Conservation (phyloP, 2,888 invertebrate genomes). For the Eilema griseolum region DNA sequence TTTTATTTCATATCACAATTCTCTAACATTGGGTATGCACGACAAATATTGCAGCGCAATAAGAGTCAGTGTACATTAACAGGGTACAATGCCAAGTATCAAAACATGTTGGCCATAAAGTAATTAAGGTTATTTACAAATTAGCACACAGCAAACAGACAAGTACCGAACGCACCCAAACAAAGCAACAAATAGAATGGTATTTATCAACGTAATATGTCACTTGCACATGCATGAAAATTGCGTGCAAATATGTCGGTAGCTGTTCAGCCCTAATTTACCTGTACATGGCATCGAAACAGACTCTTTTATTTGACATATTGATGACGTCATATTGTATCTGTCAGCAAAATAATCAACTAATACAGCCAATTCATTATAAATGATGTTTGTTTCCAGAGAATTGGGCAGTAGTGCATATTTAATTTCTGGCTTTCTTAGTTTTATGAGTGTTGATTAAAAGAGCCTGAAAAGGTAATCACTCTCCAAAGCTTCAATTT, state of each 20-base stretch:
- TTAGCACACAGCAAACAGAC: background rate
- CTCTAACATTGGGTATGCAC: background rate
- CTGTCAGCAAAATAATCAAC: conserved; percentile 5
- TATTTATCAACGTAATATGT: conserved; percentile 26
- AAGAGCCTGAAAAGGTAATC: background rate
- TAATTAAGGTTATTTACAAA: background rate
- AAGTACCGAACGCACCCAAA: background rate
- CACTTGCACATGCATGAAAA: conserved; percentile 33
- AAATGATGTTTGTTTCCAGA: background rate
- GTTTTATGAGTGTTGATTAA: too few species aligned
- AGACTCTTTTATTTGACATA: conserved; percentile 16
- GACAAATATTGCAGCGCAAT: background rate
- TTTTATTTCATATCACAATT: background rate
- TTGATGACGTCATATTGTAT: background rate
- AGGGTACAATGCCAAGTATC: background rate
- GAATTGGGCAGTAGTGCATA: too few species aligned
- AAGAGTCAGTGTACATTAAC: background rate
- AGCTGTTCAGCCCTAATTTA: conserved; percentile 38
- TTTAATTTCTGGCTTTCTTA: too few species aligned
- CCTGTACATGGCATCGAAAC: conserved; percentile 24
- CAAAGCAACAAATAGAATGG: background rate
- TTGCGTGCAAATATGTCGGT: conserved; percentile 29
- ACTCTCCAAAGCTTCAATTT: background rate
- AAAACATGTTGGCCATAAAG: background rate
- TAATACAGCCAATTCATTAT: conserved; percentile 3